Percentiles rank a stretch among this genome's conserved stretches.
Conservation (phyloP, 2,797 vertebrate genomes). For the Fratercula arctica region DNA sequence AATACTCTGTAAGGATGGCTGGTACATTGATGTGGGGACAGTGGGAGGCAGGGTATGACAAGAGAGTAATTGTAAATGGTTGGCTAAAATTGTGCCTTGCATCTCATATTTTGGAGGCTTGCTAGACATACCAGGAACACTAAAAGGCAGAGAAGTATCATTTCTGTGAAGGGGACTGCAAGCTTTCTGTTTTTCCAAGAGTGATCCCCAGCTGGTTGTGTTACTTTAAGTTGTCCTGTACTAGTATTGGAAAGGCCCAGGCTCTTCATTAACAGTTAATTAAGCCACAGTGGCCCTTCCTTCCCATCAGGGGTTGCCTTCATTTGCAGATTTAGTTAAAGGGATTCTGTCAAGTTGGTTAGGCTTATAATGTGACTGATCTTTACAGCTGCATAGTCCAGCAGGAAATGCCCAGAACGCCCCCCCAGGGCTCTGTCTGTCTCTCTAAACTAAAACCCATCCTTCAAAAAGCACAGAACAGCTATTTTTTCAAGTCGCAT, state of each 20-base stretch:
- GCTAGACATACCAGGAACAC: background rate
- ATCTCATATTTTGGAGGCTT: background rate
- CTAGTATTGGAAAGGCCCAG: conserved; percentile 21
- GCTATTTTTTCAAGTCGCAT: background rate
- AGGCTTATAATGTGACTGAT: conserved; percentile 61
- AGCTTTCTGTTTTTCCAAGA: background rate
- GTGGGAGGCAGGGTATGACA: background rate
- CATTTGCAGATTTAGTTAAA: conserved; percentile 71
- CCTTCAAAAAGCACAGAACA: conserved; percentile 68
- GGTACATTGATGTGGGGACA: background rate
- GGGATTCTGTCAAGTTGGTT: conserved; percentile 65
- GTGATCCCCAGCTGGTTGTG: background rate
- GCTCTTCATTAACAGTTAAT: conserved; percentile 73
- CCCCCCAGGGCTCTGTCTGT: conserved; percentile 67
- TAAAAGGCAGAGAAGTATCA: background rate
- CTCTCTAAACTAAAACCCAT: conserved; percentile 70
- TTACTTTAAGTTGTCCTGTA: background rate
- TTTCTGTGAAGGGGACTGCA: background rate
- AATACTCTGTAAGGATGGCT: background rate
- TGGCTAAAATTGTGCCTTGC: background rate
- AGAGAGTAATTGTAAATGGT: background rate
- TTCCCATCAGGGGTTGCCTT: conserved; percentile 68
- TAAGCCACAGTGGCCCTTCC: conserved; percentile 62
- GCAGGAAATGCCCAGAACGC: conserved; percentile 71
- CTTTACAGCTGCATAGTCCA: conserved; percentile 60